Evolutionary conservation across 2,797 vertebrate genomes (phyloP), one percentile per base, ranked within the genome.

Genomic region (Chloroceryle amazona): DNA sequence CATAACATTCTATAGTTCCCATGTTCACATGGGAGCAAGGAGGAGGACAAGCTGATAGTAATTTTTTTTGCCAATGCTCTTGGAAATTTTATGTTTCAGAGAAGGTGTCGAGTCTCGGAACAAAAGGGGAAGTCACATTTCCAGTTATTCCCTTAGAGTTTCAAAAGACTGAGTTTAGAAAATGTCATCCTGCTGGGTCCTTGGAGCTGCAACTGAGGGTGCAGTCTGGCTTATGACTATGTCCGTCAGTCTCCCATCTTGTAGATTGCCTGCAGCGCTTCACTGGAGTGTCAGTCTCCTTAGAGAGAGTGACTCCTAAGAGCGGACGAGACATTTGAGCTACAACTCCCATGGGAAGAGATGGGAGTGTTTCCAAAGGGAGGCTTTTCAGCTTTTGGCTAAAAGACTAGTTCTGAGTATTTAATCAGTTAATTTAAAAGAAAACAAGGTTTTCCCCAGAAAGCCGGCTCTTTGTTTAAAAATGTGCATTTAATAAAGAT

Each of bases 401-500:
- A 51, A 37, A 82, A 86, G n/a, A 62, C 25, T 62, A 8, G 84
- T 94, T 95, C 70, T 79, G 85, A 94, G 73, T 84, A 91, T 90
- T 90, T 95, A 79, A 88, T 95, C 91, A 94, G 89, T 91, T 93
- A 95, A 95, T 95, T 95, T 90, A 81, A 96, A 96, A 88, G 87
- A 95, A 97, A 96, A 95, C 82, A 91, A 94, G 12, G 39, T 88
- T 94, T 94, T 73, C 82, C 66, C 42, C 85, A 94, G 85, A 86
- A 96, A 97, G 73, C 68, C 65, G 47, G 47, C 70, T 75, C 92
- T 96, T 89, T 85, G 71, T 95, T 91, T 93, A 51, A 92, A 96
- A 97, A 96, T 94, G 80, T 96, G 95, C 66, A 70, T 96, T 95
- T 95, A 95, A 95, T 97, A 95, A 96, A 94, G 81, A 81, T 47